A percentile compares a stretch with the other conserved stretches of the same genome.
phyloP scores from a whole-genome alignment of 1,140 invertebrate genomes.

The Procambarus virginalis region DNA sequence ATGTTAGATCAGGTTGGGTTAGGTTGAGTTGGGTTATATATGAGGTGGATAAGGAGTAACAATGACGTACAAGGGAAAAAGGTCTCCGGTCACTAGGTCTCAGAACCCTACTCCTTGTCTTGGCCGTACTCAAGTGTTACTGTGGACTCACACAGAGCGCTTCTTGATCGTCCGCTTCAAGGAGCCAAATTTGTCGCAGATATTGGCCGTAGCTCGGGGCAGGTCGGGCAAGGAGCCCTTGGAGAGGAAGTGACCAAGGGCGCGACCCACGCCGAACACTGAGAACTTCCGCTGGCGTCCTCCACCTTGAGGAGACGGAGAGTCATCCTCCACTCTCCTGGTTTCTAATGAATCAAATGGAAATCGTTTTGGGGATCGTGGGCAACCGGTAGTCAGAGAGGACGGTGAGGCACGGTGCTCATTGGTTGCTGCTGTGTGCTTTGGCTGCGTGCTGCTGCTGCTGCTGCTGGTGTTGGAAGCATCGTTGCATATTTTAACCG shows the following conservation, averaged over 20 bases:
- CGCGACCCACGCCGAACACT: constrained; percentile 57
- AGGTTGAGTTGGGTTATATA: too few relatives aligned
- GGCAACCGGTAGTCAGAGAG: background rate
- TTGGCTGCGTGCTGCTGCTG: background rate
- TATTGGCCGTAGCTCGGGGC: constrained; percentile 51
- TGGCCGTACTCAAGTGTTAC: background rate
- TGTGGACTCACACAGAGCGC: constrained; percentile 49
- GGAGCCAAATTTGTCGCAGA: constrained; percentile 60
- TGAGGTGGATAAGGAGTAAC: too few relatives aligned
- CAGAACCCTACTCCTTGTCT: too few relatives aligned
- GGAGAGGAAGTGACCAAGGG: constrained; percentile 54
- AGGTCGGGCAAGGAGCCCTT: constrained; percentile 59
- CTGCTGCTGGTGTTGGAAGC: background rate
- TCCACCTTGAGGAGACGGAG: background rate
- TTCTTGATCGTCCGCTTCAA: constrained; percentile 58
- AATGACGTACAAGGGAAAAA: too few relatives aligned
- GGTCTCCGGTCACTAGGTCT: too few relatives aligned
- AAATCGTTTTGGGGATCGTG: constrained; percentile 11
- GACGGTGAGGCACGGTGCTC: background rate
- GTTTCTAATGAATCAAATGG: constrained; percentile 18
- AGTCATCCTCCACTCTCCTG: constrained; percentile 11
- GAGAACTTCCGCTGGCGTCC: constrained; percentile 58
- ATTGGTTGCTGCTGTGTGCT: background rate
- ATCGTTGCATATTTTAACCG: background rate
- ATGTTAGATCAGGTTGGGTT: too few relatives aligned